These are phyloP conservation scores for Hipparchia semele DNA, from an alignment of 2,888 invertebrate genomes.

Conservation along the genomic window DNA sequence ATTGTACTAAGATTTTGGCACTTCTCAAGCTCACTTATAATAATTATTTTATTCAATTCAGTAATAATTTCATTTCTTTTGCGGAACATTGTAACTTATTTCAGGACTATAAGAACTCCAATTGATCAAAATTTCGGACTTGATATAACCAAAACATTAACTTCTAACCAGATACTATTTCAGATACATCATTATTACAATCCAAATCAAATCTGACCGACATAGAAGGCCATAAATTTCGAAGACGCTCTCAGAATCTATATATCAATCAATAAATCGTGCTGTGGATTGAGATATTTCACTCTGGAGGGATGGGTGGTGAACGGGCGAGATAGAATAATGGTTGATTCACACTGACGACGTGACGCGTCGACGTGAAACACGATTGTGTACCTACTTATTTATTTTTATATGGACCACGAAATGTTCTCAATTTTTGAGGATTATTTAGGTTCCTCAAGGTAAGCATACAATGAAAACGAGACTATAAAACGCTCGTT, in stretches of 20 bases:
- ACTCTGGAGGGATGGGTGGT: constrained; percentile 51
- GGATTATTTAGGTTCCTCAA: too few relatives aligned
- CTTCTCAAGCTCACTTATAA: too few relatives aligned
- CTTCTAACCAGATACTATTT: constrained; percentile 23
- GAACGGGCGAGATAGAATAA: constrained; percentile 40
- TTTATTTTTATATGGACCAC: too few relatives aligned
- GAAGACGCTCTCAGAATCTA: constrained; percentile 57
- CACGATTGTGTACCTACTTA: too few relatives aligned
- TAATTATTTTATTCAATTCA: too few relatives aligned
- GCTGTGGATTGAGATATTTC: constrained; percentile 81
- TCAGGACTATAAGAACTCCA: too few relatives aligned
- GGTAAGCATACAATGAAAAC: too few relatives aligned
- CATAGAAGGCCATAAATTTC: constrained; percentile 41
- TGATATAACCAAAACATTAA: not conserved
- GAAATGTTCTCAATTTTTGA: too few relatives aligned
- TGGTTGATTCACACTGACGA: constrained; percentile 19
- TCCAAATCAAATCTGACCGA: constrained; percentile 46
- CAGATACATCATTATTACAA: constrained; percentile 38
- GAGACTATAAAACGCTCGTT: too few relatives aligned
- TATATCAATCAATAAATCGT: constrained; percentile 80
- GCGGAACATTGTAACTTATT: too few relatives aligned
- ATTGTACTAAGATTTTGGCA: too few relatives aligned
- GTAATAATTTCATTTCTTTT: too few relatives aligned
- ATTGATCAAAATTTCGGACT: not conserved
- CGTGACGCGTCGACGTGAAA: not conserved